A percentile compares a stretch with the other conserved stretches of the same genome.
These are phyloP conservation scores for Delphinapterus leucas DNA, from an alignment of 2,113 vertebrate species.

Conservation along the genomic window DNA sequence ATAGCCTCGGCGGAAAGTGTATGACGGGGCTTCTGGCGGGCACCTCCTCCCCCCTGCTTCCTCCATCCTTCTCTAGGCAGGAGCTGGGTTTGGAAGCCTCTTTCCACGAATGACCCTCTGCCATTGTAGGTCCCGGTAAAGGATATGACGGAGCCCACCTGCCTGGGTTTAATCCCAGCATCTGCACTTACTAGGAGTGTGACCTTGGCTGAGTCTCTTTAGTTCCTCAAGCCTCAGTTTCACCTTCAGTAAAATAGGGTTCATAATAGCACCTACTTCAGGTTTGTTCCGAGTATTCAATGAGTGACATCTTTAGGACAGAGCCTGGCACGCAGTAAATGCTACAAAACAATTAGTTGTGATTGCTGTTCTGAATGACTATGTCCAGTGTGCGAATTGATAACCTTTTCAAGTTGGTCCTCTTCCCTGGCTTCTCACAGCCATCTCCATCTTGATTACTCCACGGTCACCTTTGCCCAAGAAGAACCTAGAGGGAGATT, in stretches of 20 bases:
- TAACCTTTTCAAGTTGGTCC: neutral
- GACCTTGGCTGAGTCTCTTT: neutral
- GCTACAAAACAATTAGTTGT: accelerated
- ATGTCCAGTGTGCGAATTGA: neutral
- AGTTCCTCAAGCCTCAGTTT: neutral
- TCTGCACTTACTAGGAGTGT: neutral
- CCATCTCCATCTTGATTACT: neutral
- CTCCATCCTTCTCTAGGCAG: neutral
- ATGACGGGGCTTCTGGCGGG: accelerated
- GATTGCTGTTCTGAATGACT: too few relatives aligned
- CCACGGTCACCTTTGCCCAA: neutral
- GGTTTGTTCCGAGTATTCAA: neutral
- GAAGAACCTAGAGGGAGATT: neutral
- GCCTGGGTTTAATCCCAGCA: neutral
- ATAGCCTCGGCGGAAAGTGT: neutral
- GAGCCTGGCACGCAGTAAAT: neutral
- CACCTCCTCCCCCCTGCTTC: neutral
- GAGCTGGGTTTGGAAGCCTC: neutral
- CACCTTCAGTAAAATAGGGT: neutral
- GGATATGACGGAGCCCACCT: neutral
- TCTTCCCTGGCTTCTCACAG: neutral
- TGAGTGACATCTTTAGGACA: neutral
- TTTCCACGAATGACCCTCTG: neutral
- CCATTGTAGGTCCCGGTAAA: neutral
- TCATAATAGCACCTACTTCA: neutral